Conservation (phyloP, 2,888 invertebrate genomes). For the Eupithecia dodoneata region DNA sequence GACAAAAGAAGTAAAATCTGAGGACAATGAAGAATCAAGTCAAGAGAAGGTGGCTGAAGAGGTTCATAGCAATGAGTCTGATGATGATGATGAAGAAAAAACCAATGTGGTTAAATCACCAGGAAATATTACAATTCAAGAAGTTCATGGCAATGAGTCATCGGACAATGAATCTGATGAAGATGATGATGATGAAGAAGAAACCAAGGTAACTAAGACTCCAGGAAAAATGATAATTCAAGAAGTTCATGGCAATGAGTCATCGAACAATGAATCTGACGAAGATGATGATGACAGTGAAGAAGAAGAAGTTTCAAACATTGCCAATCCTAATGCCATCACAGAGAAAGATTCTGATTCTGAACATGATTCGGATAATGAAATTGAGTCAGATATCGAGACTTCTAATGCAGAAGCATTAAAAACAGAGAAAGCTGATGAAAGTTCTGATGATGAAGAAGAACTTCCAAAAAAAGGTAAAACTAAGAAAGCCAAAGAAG, state of each 20-base stretch:
- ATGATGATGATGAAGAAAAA: constrained; percentile 10
- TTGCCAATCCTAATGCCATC: constrained; percentile 74
- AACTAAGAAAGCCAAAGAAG: constrained; percentile 17
- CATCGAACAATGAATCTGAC: neutral
- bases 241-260: constrained; percentile 1
- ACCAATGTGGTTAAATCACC: neutral
- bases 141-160: neutral
- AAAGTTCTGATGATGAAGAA: constrained; percentile 66
- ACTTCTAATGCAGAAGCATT: constrained; percentile 64
- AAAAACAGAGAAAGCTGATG: constrained; percentile 54
- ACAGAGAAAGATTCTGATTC: constrained; percentile 77
- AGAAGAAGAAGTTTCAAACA: constrained; percentile 41
- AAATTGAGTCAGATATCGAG: constrained; percentile 75
- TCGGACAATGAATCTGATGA: constrained; percentile 19
- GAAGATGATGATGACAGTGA: constrained; percentile 22
- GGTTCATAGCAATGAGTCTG: neutral
- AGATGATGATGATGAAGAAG: constrained; percentile 11
- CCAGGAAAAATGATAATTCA: neutral
- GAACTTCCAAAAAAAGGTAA: constrained; percentile 24
- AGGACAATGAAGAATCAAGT: constrained; percentile 20
- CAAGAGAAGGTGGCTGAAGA: constrained; percentile 19
- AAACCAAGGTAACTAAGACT: neutral
- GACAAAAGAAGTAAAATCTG: constrained; percentile 3
- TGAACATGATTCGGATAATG: constrained; percentile 78
- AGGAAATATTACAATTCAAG: neutral